Evolutionary conservation across 1,140 invertebrate genomes (phyloP).

Genomic region (Drosophila carrolli): DNA sequence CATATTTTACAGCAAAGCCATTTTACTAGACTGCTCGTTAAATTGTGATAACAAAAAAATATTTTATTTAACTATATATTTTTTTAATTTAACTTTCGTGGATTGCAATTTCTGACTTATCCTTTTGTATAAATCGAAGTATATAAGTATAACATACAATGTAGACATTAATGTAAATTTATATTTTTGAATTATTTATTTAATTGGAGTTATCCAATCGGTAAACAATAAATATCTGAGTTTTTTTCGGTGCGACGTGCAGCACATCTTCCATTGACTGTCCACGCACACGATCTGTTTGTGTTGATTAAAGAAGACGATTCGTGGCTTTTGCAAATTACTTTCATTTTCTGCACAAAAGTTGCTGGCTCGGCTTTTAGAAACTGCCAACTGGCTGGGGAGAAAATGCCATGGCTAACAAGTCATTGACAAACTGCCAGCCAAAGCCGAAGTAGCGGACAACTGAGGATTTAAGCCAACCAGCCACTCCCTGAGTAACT

Average conservation of each 20-base stretch:
- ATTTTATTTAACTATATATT: no score
- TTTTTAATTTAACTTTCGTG: no score
- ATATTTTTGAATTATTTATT: neutral
- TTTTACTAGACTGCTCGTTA: no score
- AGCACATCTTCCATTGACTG: constrained; percentile 37
- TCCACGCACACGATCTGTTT: constrained; percentile 61
- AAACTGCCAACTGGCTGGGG: constrained; percentile 56
- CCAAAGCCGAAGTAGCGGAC: constrained; percentile 60
- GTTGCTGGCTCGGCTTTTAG: constrained; percentile 51
- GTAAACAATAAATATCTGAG: neutral
- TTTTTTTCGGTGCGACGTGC: constrained; percentile 29
- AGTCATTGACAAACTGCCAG: constrained; percentile 66
- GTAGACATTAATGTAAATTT: no score
- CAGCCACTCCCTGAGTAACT: constrained; percentile 20
- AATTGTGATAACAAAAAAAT: no score
- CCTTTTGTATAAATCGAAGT: no score
- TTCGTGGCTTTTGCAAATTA: constrained; percentile 72
- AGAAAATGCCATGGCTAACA: constrained; percentile 69
- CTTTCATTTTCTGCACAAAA: constrained; percentile 72
- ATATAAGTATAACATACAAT: no score
- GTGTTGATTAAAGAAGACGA: constrained; percentile 64
- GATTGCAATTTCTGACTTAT: no score
- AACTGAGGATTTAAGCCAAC: constrained; percentile 54
- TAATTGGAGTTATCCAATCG: neutral
- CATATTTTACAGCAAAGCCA: no score